Evolutionary conservation across 2,888 invertebrate genomes (phyloP), one percentile per base, ranked within the genome.

Genomic region (Encarsia formosa): DNA sequence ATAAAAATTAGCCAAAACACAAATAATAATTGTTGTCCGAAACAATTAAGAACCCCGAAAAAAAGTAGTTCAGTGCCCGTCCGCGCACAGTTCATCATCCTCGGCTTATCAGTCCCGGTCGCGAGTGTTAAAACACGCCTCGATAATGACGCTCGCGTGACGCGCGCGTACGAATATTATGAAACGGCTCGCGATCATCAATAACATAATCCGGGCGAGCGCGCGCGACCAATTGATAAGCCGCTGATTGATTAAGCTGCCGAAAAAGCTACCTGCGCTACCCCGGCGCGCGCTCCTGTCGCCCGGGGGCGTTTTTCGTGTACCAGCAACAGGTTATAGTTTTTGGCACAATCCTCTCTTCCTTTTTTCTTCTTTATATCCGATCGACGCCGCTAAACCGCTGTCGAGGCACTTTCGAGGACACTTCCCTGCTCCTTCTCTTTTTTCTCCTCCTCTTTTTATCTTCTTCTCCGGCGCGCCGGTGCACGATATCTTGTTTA

Each of bases 291-390:
- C n/a, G n/a, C n/a, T n/a, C n/a, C 15, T 11, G 34, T 13, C 31
- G 49, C 60, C 69, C 66, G 61, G 66, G 65, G 69, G 70, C 68
- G 70, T 68, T 71, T 70, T 71, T 70, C 68, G 60, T 58, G 56
- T 16, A 63, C 60, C 56, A 61, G 71, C 72, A 71, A 72, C 72
- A 72, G 71, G 72, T 72, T 71, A 70, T 69, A 71, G 72, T 72
- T 72, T 72, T 72, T 72, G 72, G 71, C 71, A 70, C 67, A 67
- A n/a, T 56, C 57, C 57, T 40, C 46, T 44, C 19, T 54, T 46
- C 59, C 59, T 43, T 54, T 41, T 38, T 41, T 39, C 45, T 53
- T 52, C 60, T 51, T 58, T 62, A 61, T 61, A 64, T 65, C 63
- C 64, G 61, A 64, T 64, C 62, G 61, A 59, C 59, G 57, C 58